Base-by-base conservation (phyloP, 35 echinoderm and acorn worm genomes). In the Anneissia japonica region DNA sequence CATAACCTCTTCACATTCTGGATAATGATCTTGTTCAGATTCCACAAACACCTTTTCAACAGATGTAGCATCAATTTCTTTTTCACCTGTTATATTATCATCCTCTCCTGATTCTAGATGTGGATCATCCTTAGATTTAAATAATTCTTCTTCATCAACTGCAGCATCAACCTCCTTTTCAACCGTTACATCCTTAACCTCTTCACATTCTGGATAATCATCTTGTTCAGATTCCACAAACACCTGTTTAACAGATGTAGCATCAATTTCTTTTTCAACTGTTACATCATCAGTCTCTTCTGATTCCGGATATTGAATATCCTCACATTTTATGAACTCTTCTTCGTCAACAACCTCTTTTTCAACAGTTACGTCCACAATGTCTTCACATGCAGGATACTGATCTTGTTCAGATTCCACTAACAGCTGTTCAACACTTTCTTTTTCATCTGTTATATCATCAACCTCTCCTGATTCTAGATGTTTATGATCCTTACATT, bases 401-500 rank as follows among this genome's bases (percentile, higher is more conserved):
- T 43, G 40, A 43, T 6, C 40, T 6, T 43, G 4, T 14, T 43
- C 40, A 43, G 40, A 4, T 43, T 43, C 14, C n/a, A 43, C 14
- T 4, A 43, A 43, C 40, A 43, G 4, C 40, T 43, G 4, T 43
- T 75, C 83, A 72, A 12, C 77, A 14, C 1, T 16, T 13, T 16
- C 39, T 88, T 80, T 39, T 64, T 81, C 77, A 77, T 38, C 38
- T 7, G 3, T 51, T 30, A 79, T 76, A 41, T 43, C 77, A 39
- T 31, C 41, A 0, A 31, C 45, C 30, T 41, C 29, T 16, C n/a
- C 23, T 35, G 14, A 76, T 85, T 86, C 78, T 30, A 33, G 5
- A 86, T 81, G 51, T 37, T 45, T 81, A 79, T 37, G 45, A 36
- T 77, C 39, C n/a, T n/a, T n/a, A n/a, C n/a, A n/a, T n/a, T n/a